Base-by-base conservation (phyloP, 2,797 vertebrate species). In the Diceros bicornis region DNA sequence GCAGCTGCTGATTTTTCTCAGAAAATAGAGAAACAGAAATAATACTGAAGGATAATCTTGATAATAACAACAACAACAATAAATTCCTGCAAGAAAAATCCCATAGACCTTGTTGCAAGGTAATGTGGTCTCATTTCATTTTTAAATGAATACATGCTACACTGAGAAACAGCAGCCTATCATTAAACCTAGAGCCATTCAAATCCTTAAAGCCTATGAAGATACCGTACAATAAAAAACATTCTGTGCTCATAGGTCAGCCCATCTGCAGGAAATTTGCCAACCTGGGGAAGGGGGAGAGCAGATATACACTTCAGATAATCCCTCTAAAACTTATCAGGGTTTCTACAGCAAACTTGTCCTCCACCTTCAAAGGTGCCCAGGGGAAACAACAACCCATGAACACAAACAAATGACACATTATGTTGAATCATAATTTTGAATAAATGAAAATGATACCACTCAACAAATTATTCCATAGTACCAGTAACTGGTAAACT, bases 381-480 rank as follows among this genome's bases (percentile, higher is more conserved):
- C 89, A 12, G 64, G 77, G 69, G 62, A 93, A 86, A 77, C 66
- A 92, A 84, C 55, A 91, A 85, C 62, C 21, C 83, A 14, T 59
- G 34, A 92, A 94, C 29, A 85, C 27, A 87, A 96, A 89, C 57
- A 95, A 93, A 87, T 34, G 89, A 66, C 41, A 64, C 34, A 59
- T 59, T 74, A 41, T 23, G 11, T 77, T 84, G 91, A 87, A 72
- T 41, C 52, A 83, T 52, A 86, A 92, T 84, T 57, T 93, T 91
- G 44, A 96, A 90, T 64, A 97, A 92, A 95, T 66, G 50, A 97
- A 92, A 96, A 96, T 66, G 17, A 94, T 62, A 62, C 64, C 72
- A 92, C 96, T 94, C 66, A 74, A 89, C 95, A 96, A 97, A 94
- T 96, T 61, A 92, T 71, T 59, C 92, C 61, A 66, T 50, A 66